Percentiles rank a stretch among this genome's conserved stretches.
phyloP scores from a whole-genome alignment of 2,888 invertebrate species.

The Eupithecia exiguata region DNA sequence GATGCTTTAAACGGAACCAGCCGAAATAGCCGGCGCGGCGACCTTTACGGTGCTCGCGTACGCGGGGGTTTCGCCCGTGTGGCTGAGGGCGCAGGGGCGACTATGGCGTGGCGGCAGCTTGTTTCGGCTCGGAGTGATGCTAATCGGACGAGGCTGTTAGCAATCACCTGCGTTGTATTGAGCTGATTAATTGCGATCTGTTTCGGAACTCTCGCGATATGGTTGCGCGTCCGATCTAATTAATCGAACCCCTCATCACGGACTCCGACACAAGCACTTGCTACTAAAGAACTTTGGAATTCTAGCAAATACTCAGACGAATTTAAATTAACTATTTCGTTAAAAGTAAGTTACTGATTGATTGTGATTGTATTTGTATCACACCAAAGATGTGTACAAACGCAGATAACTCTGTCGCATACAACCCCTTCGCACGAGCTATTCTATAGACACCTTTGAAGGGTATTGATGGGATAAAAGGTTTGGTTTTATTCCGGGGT shows the following conservation, averaged over 20 bases:
- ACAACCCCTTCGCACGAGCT: too few relatives aligned
- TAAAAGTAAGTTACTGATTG: background rate
- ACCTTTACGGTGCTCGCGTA: conserved; percentile 29
- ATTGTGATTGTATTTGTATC: background rate
- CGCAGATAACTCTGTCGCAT: too few relatives aligned
- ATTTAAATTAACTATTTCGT: background rate
- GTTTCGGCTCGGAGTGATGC: conserved; percentile 56
- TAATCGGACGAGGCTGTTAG: conserved; percentile 75
- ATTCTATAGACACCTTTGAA: too few relatives aligned
- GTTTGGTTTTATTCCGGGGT: too few relatives aligned
- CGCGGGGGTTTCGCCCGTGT: conserved; percentile 20
- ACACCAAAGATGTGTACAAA: background rate
- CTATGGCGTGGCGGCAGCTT: conserved; percentile 28
- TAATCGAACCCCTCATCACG: conserved; percentile 46
- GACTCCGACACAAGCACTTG: background rate
- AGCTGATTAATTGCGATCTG: conserved; percentile 76
- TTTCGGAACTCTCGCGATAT: conserved; percentile 56
- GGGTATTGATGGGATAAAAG: too few relatives aligned
- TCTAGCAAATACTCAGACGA: background rate
- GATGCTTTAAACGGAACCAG: conserved; percentile 74
- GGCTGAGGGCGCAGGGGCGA: conserved; percentile 19
- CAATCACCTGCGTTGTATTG: conserved; percentile 77
- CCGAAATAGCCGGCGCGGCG: conserved; percentile 64
- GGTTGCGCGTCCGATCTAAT: conserved; percentile 61
- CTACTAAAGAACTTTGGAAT: background rate